Evolutionary conservation across 2,888 invertebrate species (phyloP), one percentile per base, ranked within the genome.

Genomic region (Halictus ligatus): DNA sequence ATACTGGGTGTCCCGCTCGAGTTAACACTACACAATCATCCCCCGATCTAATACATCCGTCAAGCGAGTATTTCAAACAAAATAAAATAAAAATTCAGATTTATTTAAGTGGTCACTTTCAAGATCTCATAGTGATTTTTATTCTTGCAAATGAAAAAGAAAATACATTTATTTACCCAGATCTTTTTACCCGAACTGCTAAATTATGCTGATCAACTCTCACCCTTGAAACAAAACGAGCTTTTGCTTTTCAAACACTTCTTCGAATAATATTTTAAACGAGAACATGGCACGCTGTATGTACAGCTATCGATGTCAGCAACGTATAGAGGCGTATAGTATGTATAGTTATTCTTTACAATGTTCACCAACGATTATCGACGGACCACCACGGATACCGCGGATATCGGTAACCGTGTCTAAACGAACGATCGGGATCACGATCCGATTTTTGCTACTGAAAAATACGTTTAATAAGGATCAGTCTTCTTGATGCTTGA

Each of bases 401-500:
- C 7, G 35, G 54, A n/a, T 54, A 35, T 15, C 35, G 12, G 13
- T 25, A 25, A 18, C 43, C 46, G 29, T 50, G 40, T 12, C 18
- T 35, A 12, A 40, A n/a, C n/a, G 15, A 40, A 75, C 35, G 46
- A 43, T 43, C 40, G 29, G 40, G 25, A 71, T 64, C 54, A 13
- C 12, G 72, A 46, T 54, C 21, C 25, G 29, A n/a, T 35, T 60
- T 77, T 21, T 64, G 40, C 40, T 35, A 29, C 43, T 29, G 71
- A 60, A 71, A 84, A 75, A 25, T 72, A 18, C 54, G 71, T 35
- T 74, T 60, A 72, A 50, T 75, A 67, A 80, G 69, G 77, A 78
- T 85, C 83, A 88, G 85, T 88, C 81, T 88, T 88, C n/a, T 86
- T 35, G 76, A 73, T n/a, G 76, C 71, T 88, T 48, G 54, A 67